Evolutionary conservation across 2,888 invertebrate genomes (phyloP), one percentile per base, ranked within the genome.

Genomic region (Oscheius onirici): DNA sequence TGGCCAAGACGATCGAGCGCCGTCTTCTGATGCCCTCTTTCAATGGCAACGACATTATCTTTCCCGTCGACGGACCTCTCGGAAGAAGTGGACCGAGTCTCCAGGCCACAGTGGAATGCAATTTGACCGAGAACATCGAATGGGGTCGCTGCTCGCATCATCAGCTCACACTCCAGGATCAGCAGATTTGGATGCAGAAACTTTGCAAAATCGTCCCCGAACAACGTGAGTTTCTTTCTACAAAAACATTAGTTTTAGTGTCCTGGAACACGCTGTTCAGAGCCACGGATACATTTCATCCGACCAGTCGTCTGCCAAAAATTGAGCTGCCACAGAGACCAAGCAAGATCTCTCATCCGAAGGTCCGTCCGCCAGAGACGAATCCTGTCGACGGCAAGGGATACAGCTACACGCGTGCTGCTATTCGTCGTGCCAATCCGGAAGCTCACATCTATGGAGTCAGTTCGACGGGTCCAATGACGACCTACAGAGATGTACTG

Each of bases 11-110:
- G 5, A 76, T 83, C 13, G 79, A 80, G 72, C 71, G 75, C 44
- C 78, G 83, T 55, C 76, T 83, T 10, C 57, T 83, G 69, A 81
- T 83, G 79, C 83, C 83, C 11, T 77, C 81, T 0, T 83, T 83
- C 75, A 79, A 80, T 69, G 79, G 80, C n/a, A 77, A 79, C 57
- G 83, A 83, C 68, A 74, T 83, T 22, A 80, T 83, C 71, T 83
- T 83, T 54, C 83, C 83, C n/a, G 77, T 81, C 46, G 83, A 83
- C 55, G 83, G 83, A 11, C 83, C 83, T 10, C 69, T 81, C 26
- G 83, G 83, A 1, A 49, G 83, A 43, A 78, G 74, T 51, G 82
- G 82, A 15, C 76, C 78, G 20, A 72, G 74, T 10, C 73, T 81
- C 8, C 58, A 79, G 65, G 72, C 76, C 41, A 81, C 81, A n/a